Evolutionary conservation across 2,113 vertebrate species (phyloP).

Genomic region (Sterrhoptilus dennistouni): DNA sequence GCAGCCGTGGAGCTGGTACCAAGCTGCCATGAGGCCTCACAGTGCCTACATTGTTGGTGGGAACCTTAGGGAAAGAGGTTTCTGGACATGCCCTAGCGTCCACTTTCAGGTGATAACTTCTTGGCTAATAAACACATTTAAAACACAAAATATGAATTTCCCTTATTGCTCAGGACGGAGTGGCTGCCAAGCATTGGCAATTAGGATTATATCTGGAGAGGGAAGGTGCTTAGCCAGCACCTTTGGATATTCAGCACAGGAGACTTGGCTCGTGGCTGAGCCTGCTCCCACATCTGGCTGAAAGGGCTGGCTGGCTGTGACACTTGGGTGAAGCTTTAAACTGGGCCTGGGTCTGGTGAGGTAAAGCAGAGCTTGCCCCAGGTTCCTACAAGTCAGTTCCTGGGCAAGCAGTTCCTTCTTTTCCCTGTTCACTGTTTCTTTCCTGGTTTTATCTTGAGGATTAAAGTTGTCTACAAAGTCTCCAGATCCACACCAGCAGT

Average conservation of each 20-base stretch:
- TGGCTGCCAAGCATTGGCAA: slow-evolving; percentile 30
- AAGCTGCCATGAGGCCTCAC: not conserved
- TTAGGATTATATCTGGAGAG: slow-evolving; percentile 33
- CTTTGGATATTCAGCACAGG: not conserved
- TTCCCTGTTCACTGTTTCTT: not conserved
- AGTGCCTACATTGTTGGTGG: slow-evolving; percentile 52
- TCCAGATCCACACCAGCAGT: not conserved
- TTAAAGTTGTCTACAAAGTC: not conserved
- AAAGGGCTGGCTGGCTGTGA: not conserved
- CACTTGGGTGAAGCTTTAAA: not conserved
- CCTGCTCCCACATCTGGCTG: not conserved
- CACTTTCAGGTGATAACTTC: slow-evolving; percentile 67
- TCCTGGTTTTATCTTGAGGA: not conserved
- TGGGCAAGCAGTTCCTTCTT: not conserved
- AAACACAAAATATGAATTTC: slow-evolving; percentile 67
- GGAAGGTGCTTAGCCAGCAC: not conserved
- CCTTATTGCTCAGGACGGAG: slow-evolving; percentile 11
- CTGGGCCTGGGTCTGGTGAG: not conserved
- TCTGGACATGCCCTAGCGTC: slow-evolving; percentile 46
- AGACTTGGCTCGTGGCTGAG: not conserved
- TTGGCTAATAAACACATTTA: slow-evolving; percentile 68
- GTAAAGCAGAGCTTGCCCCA: not conserved
- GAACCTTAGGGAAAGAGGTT: slow-evolving; percentile 39
- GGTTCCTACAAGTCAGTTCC: not conserved
- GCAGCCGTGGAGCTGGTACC: slow-evolving; percentile 3